Conservation (phyloP, 2,113 vertebrate genomes). For the Leptobrachium leishanense region DNA sequence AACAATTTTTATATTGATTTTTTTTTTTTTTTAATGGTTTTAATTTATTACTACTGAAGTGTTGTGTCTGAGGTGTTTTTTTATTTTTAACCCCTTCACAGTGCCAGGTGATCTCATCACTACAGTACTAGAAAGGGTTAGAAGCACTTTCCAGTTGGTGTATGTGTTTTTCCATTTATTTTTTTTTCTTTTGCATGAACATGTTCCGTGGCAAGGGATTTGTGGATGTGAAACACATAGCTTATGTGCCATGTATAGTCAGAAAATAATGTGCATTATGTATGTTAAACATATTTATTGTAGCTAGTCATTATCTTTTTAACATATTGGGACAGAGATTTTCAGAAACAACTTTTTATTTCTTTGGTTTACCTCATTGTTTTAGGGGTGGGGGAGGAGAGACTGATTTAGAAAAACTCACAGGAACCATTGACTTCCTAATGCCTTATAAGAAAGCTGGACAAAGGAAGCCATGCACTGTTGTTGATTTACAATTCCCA, state of each 20-base stretch:
- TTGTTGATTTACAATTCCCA: too few species aligned
- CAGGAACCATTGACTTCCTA: slow-evolving; percentile 11
- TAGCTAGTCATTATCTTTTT: slow-evolving; percentile 57
- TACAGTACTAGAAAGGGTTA: slow-evolving; percentile 42
- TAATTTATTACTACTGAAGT: slow-evolving; percentile 88
- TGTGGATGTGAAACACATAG: slow-evolving; percentile 60
- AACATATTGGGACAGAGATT: slow-evolving; percentile 58
- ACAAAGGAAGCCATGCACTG: too few species aligned
- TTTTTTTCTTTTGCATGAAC: slow-evolving; percentile 66
- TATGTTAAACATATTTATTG: slow-evolving; percentile 61
- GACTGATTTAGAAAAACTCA: neutral
- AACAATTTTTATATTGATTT: slow-evolving; percentile 84
- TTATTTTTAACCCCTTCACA: neutral
- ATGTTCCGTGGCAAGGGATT: slow-evolving; percentile 63
- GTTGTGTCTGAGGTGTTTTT: slow-evolving; percentile 50
- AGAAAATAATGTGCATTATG: slow-evolving; percentile 55
- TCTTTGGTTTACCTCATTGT: slow-evolving; percentile 54
- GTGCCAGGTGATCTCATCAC: neutral
- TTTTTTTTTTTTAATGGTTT: slow-evolving; percentile 64
- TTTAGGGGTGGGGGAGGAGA: too few species aligned
- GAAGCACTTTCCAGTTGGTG: slow-evolving; percentile 73
- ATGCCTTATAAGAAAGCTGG: slow-evolving; percentile 29
- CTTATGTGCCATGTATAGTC: slow-evolving; percentile 71
- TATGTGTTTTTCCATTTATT: slow-evolving; percentile 16
- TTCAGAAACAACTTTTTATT: slow-evolving; percentile 56